Evolutionary conservation across 2,888 invertebrate genomes (phyloP), one percentile per base, ranked within the genome.

Genomic region (Trachelus stipa): DNA sequence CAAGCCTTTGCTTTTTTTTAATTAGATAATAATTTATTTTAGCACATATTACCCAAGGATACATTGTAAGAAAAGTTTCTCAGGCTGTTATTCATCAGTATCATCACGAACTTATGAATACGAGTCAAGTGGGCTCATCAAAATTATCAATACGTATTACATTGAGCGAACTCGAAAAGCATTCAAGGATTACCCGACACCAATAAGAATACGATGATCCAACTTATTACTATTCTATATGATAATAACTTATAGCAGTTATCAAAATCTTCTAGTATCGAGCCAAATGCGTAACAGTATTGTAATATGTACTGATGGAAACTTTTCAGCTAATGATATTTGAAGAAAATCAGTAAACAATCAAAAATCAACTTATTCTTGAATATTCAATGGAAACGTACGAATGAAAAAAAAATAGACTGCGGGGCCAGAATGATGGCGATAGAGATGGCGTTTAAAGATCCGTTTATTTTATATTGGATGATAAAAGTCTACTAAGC

Each of bases 151-250:
- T 73, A 30, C 68, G 69, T 73, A 37, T 74, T 30, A 73, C 78
- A 68, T 80, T 76, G 86, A 88, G 86, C 87, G 83, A 84, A 85
- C 88, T 88, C 88, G 83, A 88, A 81, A 87, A 78, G 88, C 83
- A 88, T 88, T 88, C 86, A 78, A 68, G 69, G 33, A 69, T 37
- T 35, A 73, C 75, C 79, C 77, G 75, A 37, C 73, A 75, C 37
- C 75, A 37, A 12, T 73, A 73, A 34, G 74, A 73, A 68, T 34
- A 31, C 71, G 71, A 71, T 34, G 71, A 71, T 34, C 71, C 71
- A 3, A 71, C 31, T 71, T 71, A 71, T 34, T 33, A 31, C 31
- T 71, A 71, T 56, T 56, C 23, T 56, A 56, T 9, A 23, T 56
- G 56, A 56, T 56, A 40, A 40, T 40, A 56, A 56, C 23, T 56